These are phyloP conservation scores for Emydura subglobosa DNA, from an alignment of 2,113 vertebrate species.

Conservation along the genomic window DNA sequence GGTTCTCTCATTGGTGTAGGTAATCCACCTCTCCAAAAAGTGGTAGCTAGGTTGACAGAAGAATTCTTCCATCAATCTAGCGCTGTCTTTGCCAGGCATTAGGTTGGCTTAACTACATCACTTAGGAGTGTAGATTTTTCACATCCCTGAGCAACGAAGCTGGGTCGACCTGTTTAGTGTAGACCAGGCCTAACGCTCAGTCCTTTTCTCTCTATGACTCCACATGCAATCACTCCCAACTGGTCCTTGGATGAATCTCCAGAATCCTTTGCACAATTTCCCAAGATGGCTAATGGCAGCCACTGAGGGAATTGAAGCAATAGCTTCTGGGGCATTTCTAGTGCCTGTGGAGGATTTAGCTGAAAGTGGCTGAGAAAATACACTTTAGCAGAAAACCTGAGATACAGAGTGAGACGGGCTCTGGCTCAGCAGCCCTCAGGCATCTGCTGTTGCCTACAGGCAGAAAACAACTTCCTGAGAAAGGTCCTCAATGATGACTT, in stretches of 20 bases:
- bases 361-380: neutral
- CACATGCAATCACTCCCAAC: neutral
- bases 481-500: neutral
- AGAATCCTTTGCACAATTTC: neutral
- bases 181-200: neutral
- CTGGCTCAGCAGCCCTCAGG: neutral
- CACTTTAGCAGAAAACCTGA: neutral
- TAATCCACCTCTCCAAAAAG: neutral
- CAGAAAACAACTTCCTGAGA: neutral
- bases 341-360: neutral
- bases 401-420: neutral
- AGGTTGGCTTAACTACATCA: neutral
- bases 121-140: neutral
- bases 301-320: neutral
- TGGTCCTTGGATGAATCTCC: neutral
- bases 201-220: neutral
- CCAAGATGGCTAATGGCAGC: neutral
- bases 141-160: neutral
- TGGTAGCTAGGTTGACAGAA: neutral
- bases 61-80: neutral
- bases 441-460: neutral
- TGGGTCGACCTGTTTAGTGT: neutral
- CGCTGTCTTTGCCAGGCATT: neutral
- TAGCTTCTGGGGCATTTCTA: neutral
- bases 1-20: neutral